Evolutionary conservation across 2,888 invertebrate genomes (phyloP).

Genomic region (Acleris sparsana): DNA sequence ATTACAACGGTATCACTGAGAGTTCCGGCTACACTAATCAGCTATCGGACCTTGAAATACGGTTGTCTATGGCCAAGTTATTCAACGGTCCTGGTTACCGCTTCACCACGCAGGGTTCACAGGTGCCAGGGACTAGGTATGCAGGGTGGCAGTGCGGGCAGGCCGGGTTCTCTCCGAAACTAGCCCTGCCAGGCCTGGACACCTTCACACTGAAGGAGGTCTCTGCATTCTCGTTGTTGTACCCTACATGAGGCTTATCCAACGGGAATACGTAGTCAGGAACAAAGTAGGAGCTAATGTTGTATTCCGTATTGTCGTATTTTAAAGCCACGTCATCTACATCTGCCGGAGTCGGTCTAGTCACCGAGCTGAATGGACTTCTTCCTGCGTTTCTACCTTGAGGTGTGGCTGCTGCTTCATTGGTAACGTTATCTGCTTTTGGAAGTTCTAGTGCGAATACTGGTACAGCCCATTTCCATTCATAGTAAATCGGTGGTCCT

Average conservation of each 20-base stretch:
- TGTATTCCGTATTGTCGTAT: conserved; percentile 75
- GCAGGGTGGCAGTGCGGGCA: conserved; percentile 87
- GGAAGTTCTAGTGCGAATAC: conserved; percentile 84
- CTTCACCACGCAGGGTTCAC: conserved; percentile 85
- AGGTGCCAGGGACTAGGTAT: conserved; percentile 84
- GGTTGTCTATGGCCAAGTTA: conserved; percentile 24
- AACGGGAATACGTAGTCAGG: conserved; percentile 85
- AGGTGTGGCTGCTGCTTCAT: conserved; percentile 46
- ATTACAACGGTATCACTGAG: conserved; percentile 1
- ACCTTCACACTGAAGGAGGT: conserved; percentile 85
- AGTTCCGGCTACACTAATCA: not conserved
- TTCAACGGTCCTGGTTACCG: conserved; percentile 59
- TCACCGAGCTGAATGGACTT: conserved; percentile 65
- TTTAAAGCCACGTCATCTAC: conserved; percentile 47
- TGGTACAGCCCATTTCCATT: conserved; percentile 87
- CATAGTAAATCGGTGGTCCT: conserved; percentile 85
- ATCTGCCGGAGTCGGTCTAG: conserved; percentile 59
- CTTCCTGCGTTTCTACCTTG: conserved; percentile 54
- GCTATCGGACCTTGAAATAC: conserved; percentile 9
- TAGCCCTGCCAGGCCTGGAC: conserved; percentile 68
- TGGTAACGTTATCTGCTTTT: conserved; percentile 68
- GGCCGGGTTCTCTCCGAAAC: conserved; percentile 84
- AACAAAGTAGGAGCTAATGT: conserved; percentile 84
- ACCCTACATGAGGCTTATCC: conserved; percentile 84
- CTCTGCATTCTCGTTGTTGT: conserved; percentile 79